Evolutionary conservation across 2,888 invertebrate species (phyloP).

Genomic region (Cataglyphis albicans): DNA sequence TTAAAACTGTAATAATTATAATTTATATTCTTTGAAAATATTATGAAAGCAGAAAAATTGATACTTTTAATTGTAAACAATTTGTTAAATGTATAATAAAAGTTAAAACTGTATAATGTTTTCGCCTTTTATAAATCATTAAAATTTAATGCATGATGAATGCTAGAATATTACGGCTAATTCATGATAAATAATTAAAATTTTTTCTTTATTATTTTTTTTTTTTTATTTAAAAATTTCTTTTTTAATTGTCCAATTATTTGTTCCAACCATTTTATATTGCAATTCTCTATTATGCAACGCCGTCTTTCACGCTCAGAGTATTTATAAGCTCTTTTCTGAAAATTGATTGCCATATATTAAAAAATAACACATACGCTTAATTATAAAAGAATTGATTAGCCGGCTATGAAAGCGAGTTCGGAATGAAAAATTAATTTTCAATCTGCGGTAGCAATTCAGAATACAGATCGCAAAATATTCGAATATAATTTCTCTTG

Average conservation of each 20-base stretch:
- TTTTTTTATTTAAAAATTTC: background rate
- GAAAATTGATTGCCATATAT: constrained; percentile 30
- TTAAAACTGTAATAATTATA: background rate
- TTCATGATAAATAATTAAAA: constrained; percentile 12
- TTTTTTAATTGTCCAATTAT: background rate
- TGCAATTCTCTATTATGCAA: constrained; percentile 9
- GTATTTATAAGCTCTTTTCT: constrained; percentile 2
- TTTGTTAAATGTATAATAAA: background rate
- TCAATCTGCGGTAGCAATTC: constrained; percentile 38
- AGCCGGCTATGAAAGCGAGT: background rate
- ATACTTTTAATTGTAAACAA: constrained; percentile 10
- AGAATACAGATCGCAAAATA: background rate
- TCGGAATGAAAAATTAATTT: constrained; percentile 51
- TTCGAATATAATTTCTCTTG: constrained; percentile 32
- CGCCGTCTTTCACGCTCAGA: background rate
- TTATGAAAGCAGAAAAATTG: background rate
- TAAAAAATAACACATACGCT: constrained; percentile 44
- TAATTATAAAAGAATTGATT: constrained; percentile 43
- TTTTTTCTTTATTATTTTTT: background rate
- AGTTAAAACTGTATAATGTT: background rate
- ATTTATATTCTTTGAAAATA: background rate
- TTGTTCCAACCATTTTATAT: background rate
- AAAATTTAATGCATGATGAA: background rate
- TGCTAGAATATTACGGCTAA: background rate
- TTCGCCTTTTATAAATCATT: background rate